Base-by-base conservation (phyloP, 2,113 vertebrate genomes). In the Melospiza melodia region DNA sequence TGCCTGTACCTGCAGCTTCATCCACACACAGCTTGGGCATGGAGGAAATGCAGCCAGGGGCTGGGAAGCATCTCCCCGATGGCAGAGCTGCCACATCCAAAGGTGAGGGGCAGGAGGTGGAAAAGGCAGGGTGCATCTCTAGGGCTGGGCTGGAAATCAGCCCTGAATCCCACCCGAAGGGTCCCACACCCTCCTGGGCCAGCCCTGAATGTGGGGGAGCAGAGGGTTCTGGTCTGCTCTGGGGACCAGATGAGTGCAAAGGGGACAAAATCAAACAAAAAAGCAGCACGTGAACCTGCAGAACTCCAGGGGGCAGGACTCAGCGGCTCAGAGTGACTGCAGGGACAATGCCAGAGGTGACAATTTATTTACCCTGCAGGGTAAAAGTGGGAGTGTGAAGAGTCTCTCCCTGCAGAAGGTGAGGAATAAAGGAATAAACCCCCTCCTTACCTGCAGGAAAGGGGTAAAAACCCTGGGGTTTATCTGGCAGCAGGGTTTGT, bases 31-130 rank as follows among this genome's bases (percentile, higher is more conserved):
- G 59, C 35, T 10, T 18, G 21, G 15, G 15, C 5, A 4, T 8
- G 61, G 10, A 78, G 52, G 2, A 87, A 66, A 84, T 4, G 33
- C 39, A 43, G 0, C 41, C 17, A 0, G 5, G 44, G 0, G 4
- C 15, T 65, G 33, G 46, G 39, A 21, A 75, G 52, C 10, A 6
- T 2, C 58, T 80, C 84, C 44, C n/a, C n/a, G 35, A 12, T 33
- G 55, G 3, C 31, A 33, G 54, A 31, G 30, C 30, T 55, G 54
- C 30, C 18, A 12, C 12, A 39, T 39, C 37, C 37, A 11, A 39
- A 39, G 37, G 39, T 39, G 39, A 39, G 39, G 39, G 39, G 39
- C 39, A 39, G 39, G 39, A 39, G 39, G 39, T 39, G 39, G 87
- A 13, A 37, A 33, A 74, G 1, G 37, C 31, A 5, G 54, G 24